Evolutionary conservation across 2,888 invertebrate genomes (phyloP), one percentile per base, ranked within the genome.

Genomic region (Deilephila elpenor): DNA sequence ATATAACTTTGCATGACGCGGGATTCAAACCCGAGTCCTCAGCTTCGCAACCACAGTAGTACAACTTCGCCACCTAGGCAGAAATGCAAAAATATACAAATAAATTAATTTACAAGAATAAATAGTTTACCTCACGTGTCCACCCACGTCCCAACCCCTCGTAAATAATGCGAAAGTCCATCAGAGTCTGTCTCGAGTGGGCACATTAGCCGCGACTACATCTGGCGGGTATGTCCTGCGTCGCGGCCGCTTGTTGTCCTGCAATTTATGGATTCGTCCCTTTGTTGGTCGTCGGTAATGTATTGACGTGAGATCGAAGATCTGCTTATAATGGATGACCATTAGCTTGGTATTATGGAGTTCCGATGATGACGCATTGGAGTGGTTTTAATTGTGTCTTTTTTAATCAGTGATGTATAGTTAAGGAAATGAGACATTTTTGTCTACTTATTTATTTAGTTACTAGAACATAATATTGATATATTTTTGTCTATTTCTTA

Each of bases 181-280:
- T 75, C 74, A 64, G 20, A 19, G n/a, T 59, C 34, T 19, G 74
- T 76, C 78, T 80, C 77, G 78, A 78, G 75, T 77, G 75, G 78
- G 76, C 76, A 75, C 72, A 79, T 78, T 75, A 79, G 79, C 76
- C 78, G 76, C 78, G 62, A 71, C 76, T 74, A 75, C 53, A 64
- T 79, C 76, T 79, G 82, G 80, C 78, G 73, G 80, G 78, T 81
- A 81, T 76, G 78, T 83, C 81, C 84, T 85, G 85, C 83, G 89
- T 89, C 84, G 82, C 79, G 73, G 77, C 79, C 78, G 81, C 83
- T 79, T 86, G 87, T 86, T 85, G 84, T 86, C 82, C 81, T 82
- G 81, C 83, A 84, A 90, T 91, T 90, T 90, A 90, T 91, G 87
- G 87, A 88, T 87, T 87, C 84, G 84, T 79, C 77, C 84, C 85